Conservation (phyloP, 2,888 invertebrate species). For the Temnothorax unifasciatus region DNA sequence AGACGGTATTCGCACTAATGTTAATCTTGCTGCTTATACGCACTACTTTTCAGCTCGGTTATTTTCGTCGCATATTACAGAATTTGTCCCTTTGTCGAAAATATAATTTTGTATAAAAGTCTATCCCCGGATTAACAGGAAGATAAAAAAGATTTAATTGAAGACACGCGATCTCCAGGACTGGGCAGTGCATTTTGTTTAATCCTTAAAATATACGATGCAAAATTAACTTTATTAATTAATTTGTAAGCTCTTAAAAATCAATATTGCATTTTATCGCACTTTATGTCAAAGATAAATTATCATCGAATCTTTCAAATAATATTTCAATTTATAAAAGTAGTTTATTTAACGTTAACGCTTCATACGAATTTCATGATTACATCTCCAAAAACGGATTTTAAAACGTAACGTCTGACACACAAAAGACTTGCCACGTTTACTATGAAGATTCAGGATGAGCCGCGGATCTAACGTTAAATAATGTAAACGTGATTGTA, state of each 20-base stretch:
- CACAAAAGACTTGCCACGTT: not conserved
- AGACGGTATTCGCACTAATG: conserved; percentile 36
- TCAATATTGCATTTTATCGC: not conserved
- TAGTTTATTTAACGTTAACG: not conserved
- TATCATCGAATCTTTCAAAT: not conserved
- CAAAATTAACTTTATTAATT: not conserved
- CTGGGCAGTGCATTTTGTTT: not conserved
- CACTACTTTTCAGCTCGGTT: conserved; percentile 9
- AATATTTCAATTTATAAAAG: not conserved
- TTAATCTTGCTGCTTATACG: conserved; percentile 26
- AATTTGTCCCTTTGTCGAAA: not conserved
- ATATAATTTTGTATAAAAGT: not conserved
- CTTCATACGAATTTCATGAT: not conserved
- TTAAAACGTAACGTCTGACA: not conserved
- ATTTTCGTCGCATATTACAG: conserved; percentile 16
- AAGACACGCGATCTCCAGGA: not conserved
- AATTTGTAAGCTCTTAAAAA: not conserved
- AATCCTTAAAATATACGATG: not conserved
- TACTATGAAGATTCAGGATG: not conserved
- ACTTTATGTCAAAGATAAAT: not conserved
- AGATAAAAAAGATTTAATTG: not conserved
- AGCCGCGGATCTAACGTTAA: not conserved
- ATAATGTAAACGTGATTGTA: not conserved
- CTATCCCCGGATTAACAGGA: not conserved
- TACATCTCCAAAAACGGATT: not conserved